Conservation (phyloP, 2,113 vertebrate genomes). For the Xerus inauris region DNA sequence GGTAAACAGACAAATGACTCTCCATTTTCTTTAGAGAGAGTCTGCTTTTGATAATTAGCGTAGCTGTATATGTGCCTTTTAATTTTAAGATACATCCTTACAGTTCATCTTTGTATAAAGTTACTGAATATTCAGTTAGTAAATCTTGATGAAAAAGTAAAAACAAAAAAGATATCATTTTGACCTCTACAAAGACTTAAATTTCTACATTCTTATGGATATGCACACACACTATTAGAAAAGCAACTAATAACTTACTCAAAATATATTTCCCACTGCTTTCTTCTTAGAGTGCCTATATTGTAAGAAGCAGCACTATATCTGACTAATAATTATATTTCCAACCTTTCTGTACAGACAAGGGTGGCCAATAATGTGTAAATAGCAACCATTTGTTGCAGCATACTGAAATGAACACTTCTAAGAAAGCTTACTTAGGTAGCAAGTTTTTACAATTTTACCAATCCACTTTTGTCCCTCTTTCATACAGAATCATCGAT, state of each 20-base stretch:
- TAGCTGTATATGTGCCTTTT: not conserved
- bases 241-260: not conserved
- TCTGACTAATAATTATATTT: not conserved
- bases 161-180: not conserved
- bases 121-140: not conserved
- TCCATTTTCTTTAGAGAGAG: conserved; percentile 41
- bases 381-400: not conserved
- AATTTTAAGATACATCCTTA: not conserved
- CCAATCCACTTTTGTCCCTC: not conserved
- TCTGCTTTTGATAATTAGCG: conserved; percentile 4
- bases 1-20: conserved; percentile 2
- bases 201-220: not conserved
- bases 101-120: not conserved
- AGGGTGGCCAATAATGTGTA: not conserved
- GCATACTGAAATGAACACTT: not conserved
- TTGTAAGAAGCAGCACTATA: not conserved
- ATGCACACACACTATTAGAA: not conserved
- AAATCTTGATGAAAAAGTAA: not conserved
- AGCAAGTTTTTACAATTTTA: not conserved
- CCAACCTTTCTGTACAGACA: not conserved
- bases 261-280: not conserved
- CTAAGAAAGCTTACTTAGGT: not conserved
- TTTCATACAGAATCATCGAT: not conserved
- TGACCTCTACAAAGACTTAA: not conserved
- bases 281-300: not conserved